A percentile compares a stretch with the other conserved stretches of the same genome.
Evolutionary conservation across 2,113 vertebrate genomes (phyloP).

Genomic region (Penelope pileata): DNA sequence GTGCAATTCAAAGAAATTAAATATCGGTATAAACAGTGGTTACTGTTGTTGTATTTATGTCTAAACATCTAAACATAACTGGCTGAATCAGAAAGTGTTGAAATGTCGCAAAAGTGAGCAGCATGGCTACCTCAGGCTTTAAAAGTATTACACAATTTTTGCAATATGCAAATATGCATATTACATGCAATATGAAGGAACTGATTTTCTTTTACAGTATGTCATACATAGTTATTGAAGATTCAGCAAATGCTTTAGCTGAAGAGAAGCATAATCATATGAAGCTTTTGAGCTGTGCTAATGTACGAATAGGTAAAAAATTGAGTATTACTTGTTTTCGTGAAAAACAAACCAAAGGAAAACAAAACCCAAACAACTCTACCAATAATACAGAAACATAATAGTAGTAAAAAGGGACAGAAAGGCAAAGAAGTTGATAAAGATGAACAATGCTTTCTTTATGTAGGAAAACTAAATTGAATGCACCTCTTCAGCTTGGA

Average conservation of each 20-base stretch:
- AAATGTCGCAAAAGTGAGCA: neutral
- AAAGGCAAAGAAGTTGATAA: neutral
- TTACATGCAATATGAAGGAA: neutral
- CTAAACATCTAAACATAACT: neutral
- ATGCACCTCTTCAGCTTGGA: neutral
- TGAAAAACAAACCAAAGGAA: neutral
- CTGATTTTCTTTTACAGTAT: neutral
- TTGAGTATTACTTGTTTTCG: neutral
- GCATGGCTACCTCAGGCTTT: neutral
- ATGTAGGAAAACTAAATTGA: neutral
- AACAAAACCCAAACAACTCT: neutral
- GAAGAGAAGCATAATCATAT: neutral
- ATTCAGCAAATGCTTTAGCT: neutral
- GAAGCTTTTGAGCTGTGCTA: neutral
- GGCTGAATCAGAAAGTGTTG: neutral
- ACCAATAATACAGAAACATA: neutral
- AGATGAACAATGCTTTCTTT: neutral
- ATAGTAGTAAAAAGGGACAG: neutral
- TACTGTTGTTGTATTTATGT: neutral
- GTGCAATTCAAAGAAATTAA: neutral
- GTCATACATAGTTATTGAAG: neutral
- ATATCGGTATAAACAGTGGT: neutral
- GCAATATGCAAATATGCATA: too few species aligned
- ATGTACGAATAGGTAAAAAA: neutral
- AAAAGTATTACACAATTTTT: neutral